Evolutionary conservation across 2,888 invertebrate species (phyloP), one percentile per base, ranked within the genome.

Genomic region (Rhamphomyia laevipes): DNA sequence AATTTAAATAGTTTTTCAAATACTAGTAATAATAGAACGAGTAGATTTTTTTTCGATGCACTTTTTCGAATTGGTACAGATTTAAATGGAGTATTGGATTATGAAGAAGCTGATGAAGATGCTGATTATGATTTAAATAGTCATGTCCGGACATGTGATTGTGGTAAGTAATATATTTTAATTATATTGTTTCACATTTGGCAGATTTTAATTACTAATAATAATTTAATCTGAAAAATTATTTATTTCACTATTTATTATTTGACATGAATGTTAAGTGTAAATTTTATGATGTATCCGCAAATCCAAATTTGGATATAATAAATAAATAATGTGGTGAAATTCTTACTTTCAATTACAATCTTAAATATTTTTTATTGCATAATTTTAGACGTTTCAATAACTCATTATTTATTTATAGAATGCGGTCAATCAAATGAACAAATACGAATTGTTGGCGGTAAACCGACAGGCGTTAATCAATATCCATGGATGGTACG

Each of bases 401-500:
- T 15, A 35, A 40, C 2, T 47, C 33, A 40, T 43, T 33, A 13
- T 6, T 50, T 48, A 51, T 45, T 54, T 54, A 45, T 70, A 88
- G 88, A 89, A 70, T 89, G 89, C 63, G 88, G 89, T 35, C 74
- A 83, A 51, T 75, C 84, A 2, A 89, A 86, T 72, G 87, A 88
- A 73, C 88, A 90, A 73, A 86, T 85, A 65, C 75, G 90, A 58
- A 89, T 91, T 56, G 86, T 91, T 48, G 90, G 90, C 46, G 90
- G 90, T 13, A 75, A 80, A 61, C 85, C 89, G 18, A 84, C 89
- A 1, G 83, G 84, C 46, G 76, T 86, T 31, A 87, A 89, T 71
- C 80, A 84, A 57, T 90, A 87, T 67, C 90, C 90, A 10, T 90
- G 90, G 90, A 79, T 90, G 69, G 90, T 86, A 4, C 76, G 89